These are phyloP conservation scores for Antheraea pernyi DNA, from an alignment of 1,140 invertebrate species.

Conservation along the genomic window DNA sequence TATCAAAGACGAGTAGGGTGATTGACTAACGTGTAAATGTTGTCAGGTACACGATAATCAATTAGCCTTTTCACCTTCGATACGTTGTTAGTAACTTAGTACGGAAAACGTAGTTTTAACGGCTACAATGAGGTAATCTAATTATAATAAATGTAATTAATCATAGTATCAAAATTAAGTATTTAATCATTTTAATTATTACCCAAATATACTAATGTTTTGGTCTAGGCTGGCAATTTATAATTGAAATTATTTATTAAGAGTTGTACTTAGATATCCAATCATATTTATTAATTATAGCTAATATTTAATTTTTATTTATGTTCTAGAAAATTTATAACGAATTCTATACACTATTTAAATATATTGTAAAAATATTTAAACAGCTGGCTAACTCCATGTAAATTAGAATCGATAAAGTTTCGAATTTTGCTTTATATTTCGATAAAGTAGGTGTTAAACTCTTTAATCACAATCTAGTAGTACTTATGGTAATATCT, in stretches of 20 bases:
- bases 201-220: background rate
- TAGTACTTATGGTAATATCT: conserved; percentile 48
- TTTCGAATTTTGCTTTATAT: background rate
- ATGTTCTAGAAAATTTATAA: background rate
- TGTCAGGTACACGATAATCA: too few species aligned
- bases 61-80: too few species aligned
- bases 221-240: background rate
- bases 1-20: too few species aligned
- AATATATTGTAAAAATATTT: background rate
- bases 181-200: background rate
- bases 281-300: background rate
- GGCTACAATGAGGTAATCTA: too few species aligned
- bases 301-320: background rate
- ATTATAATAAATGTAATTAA: too few species aligned
- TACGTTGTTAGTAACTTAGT: too few species aligned
- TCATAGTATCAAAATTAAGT: background rate
- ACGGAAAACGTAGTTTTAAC: too few species aligned
- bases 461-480: conserved; percentile 35
- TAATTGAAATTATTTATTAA: background rate
- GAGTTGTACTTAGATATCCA: background rate
- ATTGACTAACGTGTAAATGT: too few species aligned
- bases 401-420: background rate
- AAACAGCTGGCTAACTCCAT: background rate
- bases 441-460: background rate
- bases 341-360: background rate